These are phyloP conservation scores for Neotoma lepida DNA, from an alignment of 2,113 vertebrate genomes.

Conservation along the genomic window DNA sequence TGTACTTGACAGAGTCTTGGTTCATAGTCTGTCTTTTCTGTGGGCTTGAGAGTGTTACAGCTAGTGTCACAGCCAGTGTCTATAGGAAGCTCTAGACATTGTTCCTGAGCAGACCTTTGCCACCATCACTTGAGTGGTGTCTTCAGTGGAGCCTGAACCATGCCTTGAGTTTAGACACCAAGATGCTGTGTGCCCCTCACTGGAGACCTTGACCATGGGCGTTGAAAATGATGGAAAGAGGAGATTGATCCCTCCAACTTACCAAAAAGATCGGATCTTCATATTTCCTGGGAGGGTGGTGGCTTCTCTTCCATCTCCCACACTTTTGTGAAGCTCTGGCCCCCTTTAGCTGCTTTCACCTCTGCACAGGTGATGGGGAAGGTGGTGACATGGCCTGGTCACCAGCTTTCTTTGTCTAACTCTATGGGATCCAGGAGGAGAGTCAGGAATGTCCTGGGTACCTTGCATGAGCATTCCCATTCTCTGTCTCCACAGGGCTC, in stretches of 20 bases:
- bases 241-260: fast-evolving
- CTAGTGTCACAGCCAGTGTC: neutral
- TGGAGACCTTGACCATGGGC: fast-evolving
- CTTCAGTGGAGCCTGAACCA: neutral
- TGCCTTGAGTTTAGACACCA: neutral
- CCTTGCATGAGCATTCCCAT: neutral
- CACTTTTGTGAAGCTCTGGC: fast-evolving
- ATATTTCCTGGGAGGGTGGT: fast-evolving
- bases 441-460: fast-evolving
- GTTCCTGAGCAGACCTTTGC: fast-evolving
- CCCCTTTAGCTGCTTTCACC: neutral
- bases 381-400: fast-evolving
- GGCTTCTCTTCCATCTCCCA: fast-evolving
- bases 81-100: fast-evolving
- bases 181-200: fast-evolving
- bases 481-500: constrained; percentile 52
- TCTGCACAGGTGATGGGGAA: neutral
- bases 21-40: neutral
- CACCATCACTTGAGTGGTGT: neutral
- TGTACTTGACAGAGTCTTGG: fast-evolving
- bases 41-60: neutral
- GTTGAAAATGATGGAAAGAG: neutral
- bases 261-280: fast-evolving
- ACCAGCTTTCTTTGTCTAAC: neutral
- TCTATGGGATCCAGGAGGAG: fast-evolving